Evolutionary conservation across 2,113 vertebrate genomes (phyloP).

Genomic region (Phaethon lepturus): DNA sequence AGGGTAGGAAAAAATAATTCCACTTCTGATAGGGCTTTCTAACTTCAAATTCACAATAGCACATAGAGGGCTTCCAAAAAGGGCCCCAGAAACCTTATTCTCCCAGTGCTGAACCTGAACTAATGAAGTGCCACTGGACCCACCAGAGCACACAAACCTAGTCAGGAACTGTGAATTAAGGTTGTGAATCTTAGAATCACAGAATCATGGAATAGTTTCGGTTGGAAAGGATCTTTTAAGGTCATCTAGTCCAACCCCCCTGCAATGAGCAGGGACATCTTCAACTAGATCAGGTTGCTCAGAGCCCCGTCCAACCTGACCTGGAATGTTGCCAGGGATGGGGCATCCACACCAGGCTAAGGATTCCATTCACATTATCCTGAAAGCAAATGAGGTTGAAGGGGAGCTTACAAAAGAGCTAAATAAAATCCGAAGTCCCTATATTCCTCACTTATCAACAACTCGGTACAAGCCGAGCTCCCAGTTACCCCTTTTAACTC

Average conservation of each 20-base stretch:
- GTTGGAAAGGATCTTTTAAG: too few relatives aligned
- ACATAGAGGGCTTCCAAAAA: neutral
- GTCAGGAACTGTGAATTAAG: neutral
- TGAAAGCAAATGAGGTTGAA: neutral
- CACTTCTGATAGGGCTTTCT: neutral
- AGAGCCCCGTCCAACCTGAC: too few relatives aligned
- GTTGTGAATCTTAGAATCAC: neutral
- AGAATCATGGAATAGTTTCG: too few relatives aligned
- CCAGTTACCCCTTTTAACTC: neutral
- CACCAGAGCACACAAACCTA: neutral
- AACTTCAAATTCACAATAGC: neutral
- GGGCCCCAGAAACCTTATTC: neutral
- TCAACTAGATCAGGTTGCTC: too few relatives aligned
- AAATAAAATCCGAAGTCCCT: neutral
- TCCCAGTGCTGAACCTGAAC: neutral
- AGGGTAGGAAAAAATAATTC: neutral
- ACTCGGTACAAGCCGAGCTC: neutral
- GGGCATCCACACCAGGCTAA: neutral
- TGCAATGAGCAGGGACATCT: too few relatives aligned
- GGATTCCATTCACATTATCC: neutral
- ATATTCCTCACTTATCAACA: neutral
- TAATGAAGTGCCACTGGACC: neutral
- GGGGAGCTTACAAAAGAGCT: rapidly evolving
- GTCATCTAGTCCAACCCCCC: too few relatives aligned
- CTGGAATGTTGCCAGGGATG: too few relatives aligned